Evolutionary conservation across 2,888 invertebrate species (phyloP), one percentile per base, ranked within the genome.

Genomic region (Papilio protenor): DNA sequence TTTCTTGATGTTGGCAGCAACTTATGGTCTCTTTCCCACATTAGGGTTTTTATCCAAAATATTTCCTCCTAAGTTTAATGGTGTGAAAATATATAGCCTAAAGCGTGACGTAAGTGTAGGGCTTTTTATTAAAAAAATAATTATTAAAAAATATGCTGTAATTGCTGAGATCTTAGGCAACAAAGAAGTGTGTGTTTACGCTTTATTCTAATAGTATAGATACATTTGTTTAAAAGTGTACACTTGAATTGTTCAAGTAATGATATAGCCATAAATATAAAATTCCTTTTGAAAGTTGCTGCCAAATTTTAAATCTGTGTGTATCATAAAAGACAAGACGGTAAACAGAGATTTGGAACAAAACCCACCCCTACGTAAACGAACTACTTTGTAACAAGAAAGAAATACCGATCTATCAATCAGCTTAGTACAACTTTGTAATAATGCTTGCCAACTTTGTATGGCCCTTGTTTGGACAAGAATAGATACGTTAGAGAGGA

Each of bases 351-450:
- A 81, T 78, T 81, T 71, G 49, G 76, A 79, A 82, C 81, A 82
- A 83, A 81, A 72, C 80, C 66, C 69, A 69, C 66, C 64, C 33
- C 40, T n/a, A 66, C 66, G 40, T 66, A 66, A 59, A 45, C 73
- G 73, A 75, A 77, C 75, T 77, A 77, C 77, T 79, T 79, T 75
- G 79, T 77, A 79, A 79, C 75, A 79, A 80, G 81, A 81, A 83
- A 83, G 81, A 81, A 83, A 82, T 80, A 79, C 78, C 80, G 78
- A 82, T 82, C 81, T 80, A 84, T 83, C 84, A 82, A 84, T 83
- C 83, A 83, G 79, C 81, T 81, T 80, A 80, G 78, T 55, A 64
- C 70, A 79, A 82, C 78, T 82, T 79, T 77, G 76, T 79, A 75
- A 74, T 73, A 81, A 81, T 70, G 70, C 77, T 77, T 73, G 75